A percentile compares a stretch with the other conserved stretches of the same genome.
phyloP scores from a whole-genome alignment of 2,888 invertebrate genomes.

The Megalurothrips usitatus region DNA sequence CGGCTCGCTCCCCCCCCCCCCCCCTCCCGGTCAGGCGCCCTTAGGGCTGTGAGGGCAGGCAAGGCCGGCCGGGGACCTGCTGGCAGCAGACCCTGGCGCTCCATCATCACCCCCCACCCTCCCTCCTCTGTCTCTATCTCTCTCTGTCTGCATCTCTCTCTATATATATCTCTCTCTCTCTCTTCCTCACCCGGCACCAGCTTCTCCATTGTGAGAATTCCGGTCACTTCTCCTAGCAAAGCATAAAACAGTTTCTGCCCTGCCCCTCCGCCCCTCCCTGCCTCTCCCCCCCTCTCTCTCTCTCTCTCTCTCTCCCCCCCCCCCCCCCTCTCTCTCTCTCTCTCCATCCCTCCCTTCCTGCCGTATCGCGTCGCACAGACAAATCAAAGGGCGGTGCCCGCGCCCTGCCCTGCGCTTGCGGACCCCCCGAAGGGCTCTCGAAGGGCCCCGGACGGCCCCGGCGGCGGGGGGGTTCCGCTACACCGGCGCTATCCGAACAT shows the following conservation, averaged over 20 bases:
- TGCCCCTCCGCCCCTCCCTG: background rate
- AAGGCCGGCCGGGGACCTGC: background rate
- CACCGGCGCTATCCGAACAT: background rate
- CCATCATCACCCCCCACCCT: slow-evolving; percentile 5
- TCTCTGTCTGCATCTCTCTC: too few relatives aligned
- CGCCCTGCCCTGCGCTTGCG: background rate
- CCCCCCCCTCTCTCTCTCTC: background rate
- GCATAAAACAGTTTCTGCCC: slow-evolving; percentile 19
- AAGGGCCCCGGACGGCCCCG: background rate
- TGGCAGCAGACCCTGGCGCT: background rate
- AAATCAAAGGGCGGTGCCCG: slow-evolving; percentile 10
- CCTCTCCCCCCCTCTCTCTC: background rate
- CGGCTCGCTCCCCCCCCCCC: background rate
- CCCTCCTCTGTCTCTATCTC: too few relatives aligned
- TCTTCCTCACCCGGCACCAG: background rate
- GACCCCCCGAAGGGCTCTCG: background rate
- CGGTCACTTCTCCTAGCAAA: slow-evolving; percentile 5
- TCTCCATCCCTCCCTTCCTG: background rate
- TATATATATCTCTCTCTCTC: too few relatives aligned
- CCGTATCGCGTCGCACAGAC: background rate
- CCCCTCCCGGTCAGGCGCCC: background rate
- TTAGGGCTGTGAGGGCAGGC: background rate
- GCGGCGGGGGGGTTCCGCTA: background rate
- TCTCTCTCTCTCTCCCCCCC: background rate
- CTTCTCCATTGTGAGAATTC: slow-evolving; percentile 16